A percentile compares a stretch with the other conserved stretches of the same genome.
These are phyloP conservation scores for Melanchra persicariae DNA, from an alignment of 2,888 invertebrate genomes.

Conservation along the genomic window DNA sequence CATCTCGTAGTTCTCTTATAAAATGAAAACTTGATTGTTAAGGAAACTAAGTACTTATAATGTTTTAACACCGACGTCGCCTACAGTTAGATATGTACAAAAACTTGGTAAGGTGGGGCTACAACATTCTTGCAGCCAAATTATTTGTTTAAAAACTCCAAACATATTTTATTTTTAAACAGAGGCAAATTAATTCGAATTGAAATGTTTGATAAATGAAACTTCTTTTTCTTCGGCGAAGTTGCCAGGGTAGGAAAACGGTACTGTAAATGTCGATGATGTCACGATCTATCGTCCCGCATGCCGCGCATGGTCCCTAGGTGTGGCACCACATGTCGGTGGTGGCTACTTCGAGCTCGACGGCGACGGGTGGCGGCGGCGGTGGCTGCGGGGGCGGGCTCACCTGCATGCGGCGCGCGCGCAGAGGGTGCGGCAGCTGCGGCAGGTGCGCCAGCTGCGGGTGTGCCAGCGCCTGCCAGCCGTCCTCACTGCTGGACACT, in stretches of 20 bases:
- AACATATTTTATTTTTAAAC: conserved; percentile 59
- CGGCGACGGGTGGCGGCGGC: conserved; percentile 81
- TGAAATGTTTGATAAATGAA: conserved; percentile 49
- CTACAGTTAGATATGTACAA: conserved; percentile 65
- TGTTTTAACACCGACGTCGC: conserved; percentile 88
- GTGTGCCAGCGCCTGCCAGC: conserved; percentile 63
- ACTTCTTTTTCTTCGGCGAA: conserved; percentile 29
- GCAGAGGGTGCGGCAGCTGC: conserved; percentile 67
- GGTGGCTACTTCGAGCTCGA: conserved; percentile 86
- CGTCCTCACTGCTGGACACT: conserved; percentile 65
- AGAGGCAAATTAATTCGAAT: conserved; percentile 42
- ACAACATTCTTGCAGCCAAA: conserved; percentile 45
- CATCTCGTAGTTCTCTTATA: conserved; percentile 56
- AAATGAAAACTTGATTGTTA: conserved; percentile 62
- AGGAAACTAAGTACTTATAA: conserved; percentile 59
- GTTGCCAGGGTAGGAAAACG: conserved; percentile 27
- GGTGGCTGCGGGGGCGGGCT: conserved; percentile 69
- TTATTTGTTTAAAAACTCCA: conserved; percentile 50
- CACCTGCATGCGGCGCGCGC: conserved; percentile 76
- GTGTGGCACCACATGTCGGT: conserved; percentile 84
- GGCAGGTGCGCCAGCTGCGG: conserved; percentile 61
- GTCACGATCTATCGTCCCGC: not conserved
- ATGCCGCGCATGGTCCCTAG: conserved; percentile 19
- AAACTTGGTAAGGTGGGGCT: conserved; percentile 37
- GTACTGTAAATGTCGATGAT: conserved; percentile 16